Evolutionary conservation across 2,113 vertebrate species (phyloP).

Genomic region (Suncus etruscus): DNA sequence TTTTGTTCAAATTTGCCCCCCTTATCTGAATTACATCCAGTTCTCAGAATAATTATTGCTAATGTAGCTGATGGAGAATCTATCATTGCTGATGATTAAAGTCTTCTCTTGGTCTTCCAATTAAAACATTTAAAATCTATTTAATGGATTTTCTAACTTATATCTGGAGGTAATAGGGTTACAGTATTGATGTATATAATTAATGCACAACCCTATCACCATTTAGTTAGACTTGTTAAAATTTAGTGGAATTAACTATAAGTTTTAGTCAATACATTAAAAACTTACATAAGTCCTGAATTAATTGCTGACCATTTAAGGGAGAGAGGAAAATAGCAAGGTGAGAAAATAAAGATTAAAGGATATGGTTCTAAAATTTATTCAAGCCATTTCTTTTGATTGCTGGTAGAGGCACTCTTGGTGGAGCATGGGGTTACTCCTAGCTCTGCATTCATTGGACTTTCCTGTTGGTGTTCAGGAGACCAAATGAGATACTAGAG

Average conservation of each 20-base stretch:
- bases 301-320: neutral
- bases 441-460: no score
- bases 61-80: neutral
- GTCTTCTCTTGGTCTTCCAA: neutral
- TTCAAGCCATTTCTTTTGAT: neutral
- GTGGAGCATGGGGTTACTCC: no score
- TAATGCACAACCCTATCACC: no score
- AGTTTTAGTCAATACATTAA: neutral
- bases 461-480: no score
- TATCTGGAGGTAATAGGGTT: no score
- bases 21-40: neutral
- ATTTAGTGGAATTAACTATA: neutral
- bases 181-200: no score
- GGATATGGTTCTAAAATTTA: neutral
- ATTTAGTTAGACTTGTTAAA: conserved; percentile 1
- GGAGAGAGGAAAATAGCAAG: neutral
- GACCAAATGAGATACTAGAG: no score
- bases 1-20: neutral
- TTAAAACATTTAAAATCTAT: neutral
- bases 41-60: neutral
- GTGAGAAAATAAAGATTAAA: neutral
- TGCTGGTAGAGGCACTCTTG: no score
- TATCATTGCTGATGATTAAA: neutral
- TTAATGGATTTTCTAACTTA: no score
- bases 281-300: neutral